Percentiles rank a stretch among this genome's conserved stretches.
These are phyloP conservation scores for Urocynchramus pylzowi DNA, from an alignment of 2,113 vertebrate species.

Conservation along the genomic window DNA sequence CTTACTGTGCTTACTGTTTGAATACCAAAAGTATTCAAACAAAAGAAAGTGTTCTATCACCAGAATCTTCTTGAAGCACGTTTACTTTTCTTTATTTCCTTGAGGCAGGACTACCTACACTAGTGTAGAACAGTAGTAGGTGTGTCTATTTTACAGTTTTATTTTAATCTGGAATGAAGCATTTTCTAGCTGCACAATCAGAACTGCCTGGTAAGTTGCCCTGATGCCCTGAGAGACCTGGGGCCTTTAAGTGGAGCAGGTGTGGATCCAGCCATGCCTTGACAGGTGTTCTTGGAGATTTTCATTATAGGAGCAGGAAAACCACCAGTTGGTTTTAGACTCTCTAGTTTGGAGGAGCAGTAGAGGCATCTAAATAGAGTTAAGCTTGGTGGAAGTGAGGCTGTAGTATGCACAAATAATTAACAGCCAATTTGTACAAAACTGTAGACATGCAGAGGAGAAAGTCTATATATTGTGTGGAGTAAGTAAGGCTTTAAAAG, in stretches of 20 bases:
- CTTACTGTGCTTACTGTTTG: too few relatives aligned
- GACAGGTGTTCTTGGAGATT: neutral
- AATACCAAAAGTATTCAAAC: neutral
- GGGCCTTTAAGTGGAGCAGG: neutral
- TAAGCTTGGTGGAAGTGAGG: neutral
- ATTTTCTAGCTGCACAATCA: neutral
- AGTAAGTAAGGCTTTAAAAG: neutral
- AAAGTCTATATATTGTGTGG: neutral
- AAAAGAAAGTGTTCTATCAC: neutral
- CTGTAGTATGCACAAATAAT: accelerated
- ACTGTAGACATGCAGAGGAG: neutral
- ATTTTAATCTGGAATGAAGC: neutral
- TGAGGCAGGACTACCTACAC: neutral
- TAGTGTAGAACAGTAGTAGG: neutral
- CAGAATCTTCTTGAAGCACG: neutral
- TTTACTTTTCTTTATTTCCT: neutral
- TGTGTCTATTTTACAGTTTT: neutral
- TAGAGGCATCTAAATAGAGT: neutral
- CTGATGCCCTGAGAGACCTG: neutral
- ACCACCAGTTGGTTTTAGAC: neutral
- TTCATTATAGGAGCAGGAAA: neutral
- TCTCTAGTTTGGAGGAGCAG: neutral
- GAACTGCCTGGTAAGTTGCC: neutral
- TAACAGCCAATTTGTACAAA: neutral
- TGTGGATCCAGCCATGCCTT: neutral